Evolutionary conservation across 2,113 vertebrate species (phyloP), one percentile per base, ranked within the genome.

Genomic region (Sarotherodon lohbergeri): DNA sequence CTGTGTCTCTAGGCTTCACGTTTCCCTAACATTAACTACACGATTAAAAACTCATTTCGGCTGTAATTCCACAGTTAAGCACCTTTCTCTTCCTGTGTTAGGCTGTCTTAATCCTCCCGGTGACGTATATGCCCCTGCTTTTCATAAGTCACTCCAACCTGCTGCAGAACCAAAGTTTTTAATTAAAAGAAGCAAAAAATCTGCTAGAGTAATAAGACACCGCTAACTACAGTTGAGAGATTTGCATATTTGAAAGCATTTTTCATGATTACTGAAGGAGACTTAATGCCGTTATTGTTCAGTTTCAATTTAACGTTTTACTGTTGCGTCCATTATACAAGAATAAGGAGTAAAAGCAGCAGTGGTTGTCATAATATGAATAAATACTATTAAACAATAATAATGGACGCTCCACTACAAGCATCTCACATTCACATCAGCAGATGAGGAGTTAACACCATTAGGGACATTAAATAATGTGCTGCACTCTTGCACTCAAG

Each of bases 31-130:
- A 95, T 96, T 96, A 96, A 95, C 95, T 88, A 89, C 85, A 83
- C 89, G 93, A 96, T 96, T 96, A 96, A 96, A 95, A 96, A 93
- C 92, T 93, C 90, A 96, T 96, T 96, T 94, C 81, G 48, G 90
- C 92, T 87, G 91, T 96, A 96, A 96, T 96, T 95, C 94, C 92
- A 90, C 91, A 91, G 92, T 91, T 96, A 95, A 97, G 95, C 94
- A 95, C 94, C 95, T 96, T 95, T 91, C 91, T 90, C 93, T 92
- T 91, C 86, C 89, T n/a, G 59, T 88, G 90, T 93, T 95, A 93
- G 92, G 81, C 82, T 88, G 93, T 83, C 90, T 90, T 95, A 94
- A 95, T 95, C 95, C 90, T 91, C 89, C 80, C 41, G 27, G 87
- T 94, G 91, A 94, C 90, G 88, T 94, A 90, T 89, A 85, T 89